Conservation (phyloP, 2,113 vertebrate genomes). For the Mus spicilegus region DNA sequence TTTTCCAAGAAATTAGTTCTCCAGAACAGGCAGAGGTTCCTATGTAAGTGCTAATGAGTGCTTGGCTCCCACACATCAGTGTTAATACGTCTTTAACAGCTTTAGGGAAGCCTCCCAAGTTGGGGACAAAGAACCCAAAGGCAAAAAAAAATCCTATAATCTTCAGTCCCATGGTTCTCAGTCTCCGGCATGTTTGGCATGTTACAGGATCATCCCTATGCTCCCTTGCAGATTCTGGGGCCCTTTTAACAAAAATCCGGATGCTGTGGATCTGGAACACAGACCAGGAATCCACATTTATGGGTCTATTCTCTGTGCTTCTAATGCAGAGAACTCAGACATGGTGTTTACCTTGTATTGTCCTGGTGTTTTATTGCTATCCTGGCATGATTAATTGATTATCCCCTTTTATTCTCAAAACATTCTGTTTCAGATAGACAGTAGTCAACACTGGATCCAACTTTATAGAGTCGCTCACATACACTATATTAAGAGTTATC, state of each 20-base stretch:
- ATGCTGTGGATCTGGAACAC: not conserved
- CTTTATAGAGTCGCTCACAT: not conserved
- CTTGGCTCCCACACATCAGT: conserved; percentile 66
- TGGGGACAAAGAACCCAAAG: conserved; percentile 42
- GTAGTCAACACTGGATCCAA: not conserved
- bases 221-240: not conserved
- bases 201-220: not conserved
- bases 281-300: not conserved
- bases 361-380: not conserved
- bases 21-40: conserved; percentile 69
- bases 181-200: not conserved
- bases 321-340: not conserved
- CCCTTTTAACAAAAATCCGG: not conserved
- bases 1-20: conserved; percentile 80
- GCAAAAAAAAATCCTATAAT: conserved; percentile 13
- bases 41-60: conserved; percentile 73
- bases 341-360: not conserved
- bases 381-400: not conserved
- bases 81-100: conserved; percentile 76
- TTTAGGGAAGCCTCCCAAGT: conserved; percentile 40
- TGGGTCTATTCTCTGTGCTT: not conserved
- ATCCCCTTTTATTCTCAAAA: not conserved
- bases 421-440: not conserved
- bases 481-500: not conserved
- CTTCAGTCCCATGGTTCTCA: conserved; percentile 4